phyloP scores from a whole-genome alignment of 2,888 invertebrate species.

The Drosophila austrosaltans region DNA sequence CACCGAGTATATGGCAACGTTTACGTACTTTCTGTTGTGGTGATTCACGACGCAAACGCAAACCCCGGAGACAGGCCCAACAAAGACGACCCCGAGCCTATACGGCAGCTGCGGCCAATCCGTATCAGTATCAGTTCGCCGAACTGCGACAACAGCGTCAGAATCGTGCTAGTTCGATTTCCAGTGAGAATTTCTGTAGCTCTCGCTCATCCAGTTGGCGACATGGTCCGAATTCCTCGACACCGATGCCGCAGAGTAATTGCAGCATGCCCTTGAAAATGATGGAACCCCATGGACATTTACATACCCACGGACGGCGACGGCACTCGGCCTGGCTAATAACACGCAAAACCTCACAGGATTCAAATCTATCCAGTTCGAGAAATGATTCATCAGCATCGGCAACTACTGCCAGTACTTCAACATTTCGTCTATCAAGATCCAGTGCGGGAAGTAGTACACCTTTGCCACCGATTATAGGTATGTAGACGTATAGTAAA shows the following conservation, averaged over 20 bases:
- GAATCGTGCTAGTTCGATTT: conserved; percentile 91
- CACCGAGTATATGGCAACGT: conserved; percentile 79
- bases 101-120: conserved; percentile 86
- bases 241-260: conserved; percentile 56
- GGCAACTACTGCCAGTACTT: conserved; percentile 94
- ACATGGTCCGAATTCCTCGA: conserved; percentile 86
- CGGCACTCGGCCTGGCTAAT: conserved; percentile 94
- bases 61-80: conserved; percentile 64
- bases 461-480: conserved; percentile 83
- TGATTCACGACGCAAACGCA: conserved; percentile 50
- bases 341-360: conserved; percentile 95
- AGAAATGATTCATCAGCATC: conserved; percentile 96
- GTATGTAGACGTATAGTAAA: conserved; percentile 43
- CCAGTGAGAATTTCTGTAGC: conserved; percentile 95
- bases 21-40: conserved; percentile 76
- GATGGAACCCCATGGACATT: conserved; percentile 85
- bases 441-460: conserved; percentile 88
- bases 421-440: conserved; percentile 94
- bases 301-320: conserved; percentile 85
- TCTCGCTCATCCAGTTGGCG: conserved; percentile 94
- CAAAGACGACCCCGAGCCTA: conserved; percentile 71
- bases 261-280: conserved; percentile 90
- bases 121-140: conserved; percentile 90
- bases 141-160: conserved; percentile 89
- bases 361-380: conserved; percentile 95